Base-by-base conservation (phyloP, 2,888 invertebrate genomes). In the Chamaedrilus cognettii region DNA sequence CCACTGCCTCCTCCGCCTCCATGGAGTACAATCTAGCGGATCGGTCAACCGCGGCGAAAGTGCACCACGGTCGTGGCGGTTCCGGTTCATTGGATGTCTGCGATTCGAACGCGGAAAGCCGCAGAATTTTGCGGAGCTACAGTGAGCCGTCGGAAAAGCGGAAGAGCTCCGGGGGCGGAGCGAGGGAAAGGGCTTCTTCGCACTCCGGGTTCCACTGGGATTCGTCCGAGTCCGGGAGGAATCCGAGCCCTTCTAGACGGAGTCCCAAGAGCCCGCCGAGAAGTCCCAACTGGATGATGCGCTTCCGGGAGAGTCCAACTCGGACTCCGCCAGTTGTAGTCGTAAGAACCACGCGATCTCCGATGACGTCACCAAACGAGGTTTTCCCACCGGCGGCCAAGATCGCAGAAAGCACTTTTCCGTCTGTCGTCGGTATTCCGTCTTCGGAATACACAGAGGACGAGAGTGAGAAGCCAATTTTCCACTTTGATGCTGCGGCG, bases 251-350 rank as follows among this genome's bases (percentile, higher is more conserved):
- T 30, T 62, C 62, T 3, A 35, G 62, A 19, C 62, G 62, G 3
- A 62, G 62, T 51, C 62, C 62, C 3, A 62, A 62, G 52, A 51
- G 51, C 34, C 62, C 62, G 49, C 62, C 62, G 11, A 30, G 62
- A 1, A 62, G 62, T 51, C 62, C 62, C 30, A 50, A 42, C 19
- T 62, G 62, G 62, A 2, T 62, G 50, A n/a, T n/a, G n/a, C 49
- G 82, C 7, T 28, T 65, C 30, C 35, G 60, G 30, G 60, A 60
- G 49, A 60, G 60, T 50, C 52, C 52, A 23, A 51, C 52, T 19
- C 23, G 66, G 31, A 35, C 60, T 28, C 32, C 30, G 1, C 35
- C 42, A 26, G 58, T 57, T 33, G 64, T 28, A 26, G 7, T 7
- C 7, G 30, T 57, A 34, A 33, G 58, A 33, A 33, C 32, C 28